These are phyloP conservation scores for Hemaris fuciformis DNA, from an alignment of 2,888 invertebrate species.

Conservation along the genomic window DNA sequence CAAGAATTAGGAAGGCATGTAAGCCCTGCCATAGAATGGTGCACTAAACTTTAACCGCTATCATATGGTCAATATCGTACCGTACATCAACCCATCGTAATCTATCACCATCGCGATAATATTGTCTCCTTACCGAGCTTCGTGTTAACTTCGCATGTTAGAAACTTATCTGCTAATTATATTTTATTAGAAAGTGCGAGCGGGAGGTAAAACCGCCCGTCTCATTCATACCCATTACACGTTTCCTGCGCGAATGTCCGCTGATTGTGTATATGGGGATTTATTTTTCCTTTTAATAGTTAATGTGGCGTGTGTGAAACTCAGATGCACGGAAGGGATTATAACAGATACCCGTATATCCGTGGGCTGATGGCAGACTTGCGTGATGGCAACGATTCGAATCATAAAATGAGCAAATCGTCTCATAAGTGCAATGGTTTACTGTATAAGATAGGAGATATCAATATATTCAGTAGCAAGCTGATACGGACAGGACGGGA, in stretches of 20 bases:
- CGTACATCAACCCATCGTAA: too few relatives aligned
- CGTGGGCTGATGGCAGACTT: too few relatives aligned
- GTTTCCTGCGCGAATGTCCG: background rate
- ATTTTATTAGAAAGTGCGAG: background rate
- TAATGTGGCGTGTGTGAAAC: background rate
- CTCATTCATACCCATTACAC: background rate
- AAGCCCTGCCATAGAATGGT: too few relatives aligned
- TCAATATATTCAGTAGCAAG: too few relatives aligned
- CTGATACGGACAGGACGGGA: too few relatives aligned
- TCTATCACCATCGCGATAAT: background rate
- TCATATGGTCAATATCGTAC: too few relatives aligned
- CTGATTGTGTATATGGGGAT: background rate
- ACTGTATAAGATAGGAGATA: too few relatives aligned
- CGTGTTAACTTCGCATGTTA: background rate
- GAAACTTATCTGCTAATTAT: slow-evolving; percentile 4
- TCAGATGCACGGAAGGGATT: background rate
- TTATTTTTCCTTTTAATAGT: background rate
- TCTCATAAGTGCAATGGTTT: too few relatives aligned
- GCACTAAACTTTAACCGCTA: too few relatives aligned
- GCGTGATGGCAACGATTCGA: too few relatives aligned
- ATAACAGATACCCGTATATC: background rate
- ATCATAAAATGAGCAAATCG: too few relatives aligned
- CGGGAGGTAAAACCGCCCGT: background rate
- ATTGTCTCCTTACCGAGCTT: background rate
- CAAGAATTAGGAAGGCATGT: too few relatives aligned